These are phyloP conservation scores for Arrhopalites spinosus DNA, from an alignment of 2,888 invertebrate genomes.

Conservation along the genomic window DNA sequence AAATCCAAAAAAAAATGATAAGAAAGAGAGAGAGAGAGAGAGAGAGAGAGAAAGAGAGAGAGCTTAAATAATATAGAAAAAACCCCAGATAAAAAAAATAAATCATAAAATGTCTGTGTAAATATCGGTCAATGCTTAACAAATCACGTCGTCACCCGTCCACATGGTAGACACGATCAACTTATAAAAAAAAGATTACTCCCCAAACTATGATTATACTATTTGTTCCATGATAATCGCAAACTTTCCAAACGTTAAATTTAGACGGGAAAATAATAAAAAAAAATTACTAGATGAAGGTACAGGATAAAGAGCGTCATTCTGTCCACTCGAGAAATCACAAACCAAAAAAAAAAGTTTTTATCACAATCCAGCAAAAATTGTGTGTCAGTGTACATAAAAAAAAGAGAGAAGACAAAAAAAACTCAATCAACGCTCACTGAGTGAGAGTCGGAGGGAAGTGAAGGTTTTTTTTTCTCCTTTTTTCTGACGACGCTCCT, in stretches of 20 bases:
- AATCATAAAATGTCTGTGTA: neutral
- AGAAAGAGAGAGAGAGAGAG: neutral
- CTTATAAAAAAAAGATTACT: too few species aligned
- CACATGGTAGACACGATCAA: neutral
- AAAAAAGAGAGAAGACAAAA: too few species aligned
- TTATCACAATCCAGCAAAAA: neutral
- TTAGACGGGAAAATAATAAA: too few species aligned
- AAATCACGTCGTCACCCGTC: neutral
- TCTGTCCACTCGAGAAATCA: neutral
- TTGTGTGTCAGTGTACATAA: too few species aligned
- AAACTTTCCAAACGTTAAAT: neutral
- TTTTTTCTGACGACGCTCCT: too few species aligned
- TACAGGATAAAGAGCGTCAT: neutral
- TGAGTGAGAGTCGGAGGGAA: neutral
- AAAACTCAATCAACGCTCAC: too few species aligned
- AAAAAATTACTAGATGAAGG: neutral
- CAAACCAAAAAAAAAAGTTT: neutral
- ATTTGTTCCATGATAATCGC: too few species aligned
- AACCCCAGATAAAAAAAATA: neutral
- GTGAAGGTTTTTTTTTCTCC: neutral
- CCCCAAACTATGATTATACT: too few species aligned
- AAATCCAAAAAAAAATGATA: too few species aligned
- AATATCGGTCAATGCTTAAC: conserved; percentile 9
- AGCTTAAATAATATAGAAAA: neutral
- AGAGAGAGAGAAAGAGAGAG: neutral